A percentile compares a stretch with the other conserved stretches of the same genome.
Conservation (phyloP, 2,797 vertebrate genomes). For the Notolabrus celidotus region DNA sequence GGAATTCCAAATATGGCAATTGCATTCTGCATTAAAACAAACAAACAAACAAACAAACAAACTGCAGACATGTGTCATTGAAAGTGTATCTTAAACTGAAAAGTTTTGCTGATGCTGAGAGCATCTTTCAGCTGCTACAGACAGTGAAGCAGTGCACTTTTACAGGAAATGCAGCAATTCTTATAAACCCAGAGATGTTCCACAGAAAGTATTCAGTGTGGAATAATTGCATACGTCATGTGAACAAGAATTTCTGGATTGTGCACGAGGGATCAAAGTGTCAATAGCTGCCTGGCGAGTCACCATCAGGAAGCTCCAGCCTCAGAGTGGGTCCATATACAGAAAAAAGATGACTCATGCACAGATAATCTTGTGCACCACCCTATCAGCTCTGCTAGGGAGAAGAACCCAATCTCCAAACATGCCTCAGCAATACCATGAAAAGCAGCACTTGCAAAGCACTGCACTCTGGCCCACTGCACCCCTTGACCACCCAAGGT, state of each 20-base stretch:
- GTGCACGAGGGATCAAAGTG: constrained; percentile 74
- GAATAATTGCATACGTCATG: constrained; percentile 39
- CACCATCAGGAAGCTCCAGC: constrained; percentile 71
- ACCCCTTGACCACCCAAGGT: constrained; percentile 21
- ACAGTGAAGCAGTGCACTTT: neutral
- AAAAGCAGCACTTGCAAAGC: constrained; percentile 32
- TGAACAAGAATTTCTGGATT: constrained; percentile 77
- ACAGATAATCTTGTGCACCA: constrained; percentile 77
- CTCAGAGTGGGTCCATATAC: constrained; percentile 67
- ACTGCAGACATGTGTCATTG: neutral
- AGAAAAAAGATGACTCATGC: constrained; percentile 77
- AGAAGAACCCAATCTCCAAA: constrained; percentile 71
- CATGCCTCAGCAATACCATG: constrained; percentile 67
- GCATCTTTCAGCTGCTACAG: neutral
- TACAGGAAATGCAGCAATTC: constrained; percentile 37
- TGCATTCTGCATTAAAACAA: too few relatives aligned
- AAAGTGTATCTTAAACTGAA: neutral
- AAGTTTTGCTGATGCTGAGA: too few relatives aligned
- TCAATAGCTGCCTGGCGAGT: constrained; percentile 73
- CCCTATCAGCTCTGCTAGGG: constrained; percentile 56
- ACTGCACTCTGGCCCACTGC: constrained; percentile 29
- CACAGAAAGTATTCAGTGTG: constrained; percentile 56
- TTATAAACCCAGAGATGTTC: constrained; percentile 34
- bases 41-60: too few relatives aligned
- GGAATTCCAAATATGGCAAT: too few relatives aligned